Evolutionary conservation across 2,113 vertebrate species (phyloP), one percentile per base, ranked within the genome.

Genomic region (Pholis gunnellus): DNA sequence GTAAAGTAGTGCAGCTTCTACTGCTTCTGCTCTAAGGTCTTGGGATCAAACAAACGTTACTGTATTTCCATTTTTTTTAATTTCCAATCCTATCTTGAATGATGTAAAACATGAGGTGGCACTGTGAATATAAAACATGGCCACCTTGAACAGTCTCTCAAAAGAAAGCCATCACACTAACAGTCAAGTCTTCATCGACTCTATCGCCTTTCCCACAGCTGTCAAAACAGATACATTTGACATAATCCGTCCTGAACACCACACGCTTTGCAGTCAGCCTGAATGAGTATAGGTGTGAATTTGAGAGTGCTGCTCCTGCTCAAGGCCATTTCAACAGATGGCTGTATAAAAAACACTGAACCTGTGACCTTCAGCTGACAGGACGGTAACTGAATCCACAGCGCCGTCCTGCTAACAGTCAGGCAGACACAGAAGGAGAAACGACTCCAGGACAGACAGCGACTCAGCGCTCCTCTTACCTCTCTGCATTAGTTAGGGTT

Each of bases 301-400:
- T 69, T 84, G 75, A 73, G 57, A 66, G 71, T 6, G 69, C 61
- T 31, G 67, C 60, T 84, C 63, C 29, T 27, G 67, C 60, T 84
- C 63, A 52, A 76, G 61, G 73, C 73, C 20, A 36, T 75, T 76
- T 79, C 52, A 65, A 52, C 56, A 67, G 50, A 20, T 29, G 10
- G 72, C 78, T 34, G 59, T 77, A 73, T 52, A 69, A 72, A 52
- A 72, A 52, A 70, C 18, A 61, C 59, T 54, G 72, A 46, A 78
- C 70, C 72, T 6, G 22, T 83, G 87, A 88, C 89, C 91, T 92
- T 89, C 81, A 68, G 81, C 83, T 81, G 36, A 50, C 76, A 64
- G 78, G 78, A 82, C 31, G 14, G 89, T 77, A 89, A 89, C 71
- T 75, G 44, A 75, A 88, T 77, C 81, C 78, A 76, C 72, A 44